A percentile compares a stretch with the other conserved stretches of the same genome.
Evolutionary conservation across 2,797 vertebrate genomes (phyloP).

Genomic region (Microctenopoma stevenorrisi): DNA sequence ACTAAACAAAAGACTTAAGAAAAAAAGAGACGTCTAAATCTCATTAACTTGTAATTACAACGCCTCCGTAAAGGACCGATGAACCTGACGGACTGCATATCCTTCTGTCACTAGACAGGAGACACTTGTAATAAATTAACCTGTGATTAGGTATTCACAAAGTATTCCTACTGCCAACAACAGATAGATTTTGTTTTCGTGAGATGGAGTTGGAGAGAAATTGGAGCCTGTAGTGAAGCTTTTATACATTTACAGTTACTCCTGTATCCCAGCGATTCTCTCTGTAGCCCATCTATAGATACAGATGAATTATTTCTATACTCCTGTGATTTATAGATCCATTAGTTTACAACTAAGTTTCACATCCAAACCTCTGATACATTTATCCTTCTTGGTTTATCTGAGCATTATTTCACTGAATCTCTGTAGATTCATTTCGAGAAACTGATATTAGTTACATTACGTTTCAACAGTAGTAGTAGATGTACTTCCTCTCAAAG

Average conservation of each 20-base stretch:
- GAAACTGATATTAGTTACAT: slow-evolving; percentile 19
- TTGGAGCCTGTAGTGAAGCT: slow-evolving; percentile 27
- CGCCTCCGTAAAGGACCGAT: neutral
- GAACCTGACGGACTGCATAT: slow-evolving; percentile 36
- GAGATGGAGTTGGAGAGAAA: slow-evolving; percentile 14
- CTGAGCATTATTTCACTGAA: slow-evolving; percentile 15
- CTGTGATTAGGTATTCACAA: slow-evolving; percentile 51
- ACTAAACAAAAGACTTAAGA: slow-evolving; percentile 1
- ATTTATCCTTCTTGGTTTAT: slow-evolving; percentile 15
- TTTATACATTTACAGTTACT: slow-evolving; percentile 30
- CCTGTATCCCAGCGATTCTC: neutral
- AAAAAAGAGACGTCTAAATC: slow-evolving; percentile 2
- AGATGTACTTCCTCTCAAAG: slow-evolving; percentile 34
- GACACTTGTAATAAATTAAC: slow-evolving; percentile 27
- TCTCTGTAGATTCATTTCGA: slow-evolving; percentile 8
- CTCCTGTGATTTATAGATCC: too few relatives aligned
- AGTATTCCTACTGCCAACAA: slow-evolving; percentile 38
- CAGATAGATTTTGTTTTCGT: slow-evolving; percentile 26
- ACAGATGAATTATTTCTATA: too few relatives aligned
- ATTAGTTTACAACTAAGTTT: slow-evolving; percentile 13
- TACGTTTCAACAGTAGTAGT: neutral
- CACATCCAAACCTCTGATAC: slow-evolving; percentile 2
- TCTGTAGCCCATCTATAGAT: too few relatives aligned
- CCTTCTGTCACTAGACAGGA: slow-evolving; percentile 44
- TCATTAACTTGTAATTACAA: slow-evolving; percentile 34